Evolutionary conservation across 2,888 invertebrate genomes (phyloP).

Genomic region (Calameuta pallipes): DNA sequence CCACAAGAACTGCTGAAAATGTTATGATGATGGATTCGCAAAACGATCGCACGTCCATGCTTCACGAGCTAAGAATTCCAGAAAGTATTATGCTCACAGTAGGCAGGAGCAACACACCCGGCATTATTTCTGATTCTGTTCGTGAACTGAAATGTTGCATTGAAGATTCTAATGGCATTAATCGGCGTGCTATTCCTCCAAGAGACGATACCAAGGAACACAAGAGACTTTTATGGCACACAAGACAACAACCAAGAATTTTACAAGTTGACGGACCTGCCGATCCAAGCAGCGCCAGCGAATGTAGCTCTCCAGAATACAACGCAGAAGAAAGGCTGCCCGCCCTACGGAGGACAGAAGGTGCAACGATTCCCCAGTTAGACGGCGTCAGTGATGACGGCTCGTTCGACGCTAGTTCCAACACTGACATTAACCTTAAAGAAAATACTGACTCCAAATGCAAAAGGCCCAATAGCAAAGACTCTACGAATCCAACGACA

Average conservation of each 20-base stretch:
- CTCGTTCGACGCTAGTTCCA: conserved; percentile 39
- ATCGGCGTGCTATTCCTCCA: conserved; percentile 42
- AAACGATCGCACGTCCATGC: conserved; percentile 51
- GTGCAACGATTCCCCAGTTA: conserved; percentile 37
- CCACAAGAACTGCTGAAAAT: conserved; percentile 49
- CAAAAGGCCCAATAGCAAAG: not conserved
- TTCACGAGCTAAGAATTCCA: conserved; percentile 64
- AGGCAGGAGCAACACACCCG: conserved; percentile 50
- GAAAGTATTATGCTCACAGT: conserved; percentile 67
- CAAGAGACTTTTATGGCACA: conserved; percentile 62
- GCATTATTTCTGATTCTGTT: conserved; percentile 51
- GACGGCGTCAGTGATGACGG: conserved; percentile 40
- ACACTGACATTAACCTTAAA: conserved; percentile 63
- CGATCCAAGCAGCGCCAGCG: conserved; percentile 68
- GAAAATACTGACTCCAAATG: conserved; percentile 51
- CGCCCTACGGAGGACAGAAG: conserved; percentile 8
- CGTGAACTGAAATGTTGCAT: conserved; percentile 54
- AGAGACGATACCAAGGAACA: conserved; percentile 62
- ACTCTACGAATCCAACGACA: not conserved
- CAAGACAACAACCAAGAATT: conserved; percentile 66
- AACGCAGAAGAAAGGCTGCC: conserved; percentile 50
- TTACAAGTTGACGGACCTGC: conserved; percentile 71
- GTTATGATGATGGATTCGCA: conserved; percentile 51
- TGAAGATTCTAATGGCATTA: conserved; percentile 43
- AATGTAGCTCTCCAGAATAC: conserved; percentile 65